Evolutionary conservation across 2,113 vertebrate genomes (phyloP), one percentile per base, ranked within the genome.

Genomic region (Pipa parva): DNA sequence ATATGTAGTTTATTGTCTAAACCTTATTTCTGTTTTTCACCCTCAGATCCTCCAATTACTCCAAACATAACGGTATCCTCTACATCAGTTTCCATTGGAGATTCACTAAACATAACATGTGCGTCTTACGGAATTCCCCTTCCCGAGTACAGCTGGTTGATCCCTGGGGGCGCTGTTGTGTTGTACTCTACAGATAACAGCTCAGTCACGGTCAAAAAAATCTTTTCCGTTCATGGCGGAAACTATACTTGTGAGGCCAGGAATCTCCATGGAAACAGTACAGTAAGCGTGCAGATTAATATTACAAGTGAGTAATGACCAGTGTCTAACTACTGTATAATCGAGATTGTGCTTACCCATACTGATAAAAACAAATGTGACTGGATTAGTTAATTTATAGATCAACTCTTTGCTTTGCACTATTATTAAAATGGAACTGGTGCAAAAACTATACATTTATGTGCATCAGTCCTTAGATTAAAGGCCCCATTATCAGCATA

Each of bases 41-140:
- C 21, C n/a, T n/a, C 20, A 66, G 63, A 66, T 31, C 7, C 17
- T 21, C 63, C 63, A 7, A 12, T 1, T 7, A 10, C 3, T 21
- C 52, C 52, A 5, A 22, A 10, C 5, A 8, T 66, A 17, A 24
- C 8, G 3, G 13, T 26, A 1, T 1, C 27, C 15, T 12, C 18
- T 21, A 13, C 12, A 4, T 21, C 4, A 1, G 24, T 66, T 17
- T 9, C 1, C 5, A 12, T 10, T 9, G 63, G 63, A 46, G 13
- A 31, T 29, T 5, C 52, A 8, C 4, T 66, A 3, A 66, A 57
- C 15, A 2, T 66, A 6, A 66, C 63, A 3, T 66, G 63, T 24
- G 1, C 20, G 13, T 29, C 52, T 2, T 51, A 66, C 3, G 51
- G 25, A 4, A 21, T 11, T 2, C 63, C 63, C 2, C 5, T 31